phyloP scores from a whole-genome alignment of 2,797 vertebrate species.

The Masticophis lateralis region DNA sequence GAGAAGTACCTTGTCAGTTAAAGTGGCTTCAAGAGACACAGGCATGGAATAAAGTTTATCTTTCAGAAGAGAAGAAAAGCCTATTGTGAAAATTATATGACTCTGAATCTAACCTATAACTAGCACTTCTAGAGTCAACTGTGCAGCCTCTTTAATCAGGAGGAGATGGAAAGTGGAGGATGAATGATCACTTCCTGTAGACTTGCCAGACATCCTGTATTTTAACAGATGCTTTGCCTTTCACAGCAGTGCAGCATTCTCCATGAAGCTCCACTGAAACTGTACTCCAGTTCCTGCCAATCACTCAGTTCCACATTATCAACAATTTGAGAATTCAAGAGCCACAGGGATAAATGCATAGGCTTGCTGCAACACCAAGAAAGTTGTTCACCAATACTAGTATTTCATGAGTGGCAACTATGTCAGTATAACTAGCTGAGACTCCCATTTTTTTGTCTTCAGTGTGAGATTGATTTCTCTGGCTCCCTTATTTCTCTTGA shows the following conservation, averaged over 20 bases:
- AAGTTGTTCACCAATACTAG: not conserved
- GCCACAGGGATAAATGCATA: not conserved
- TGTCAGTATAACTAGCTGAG: not conserved
- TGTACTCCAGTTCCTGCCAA: not conserved
- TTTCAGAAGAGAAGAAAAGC: conserved; percentile 4
- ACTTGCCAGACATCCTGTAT: conserved; percentile 33
- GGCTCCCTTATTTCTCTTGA: not conserved
- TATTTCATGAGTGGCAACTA: not conserved
- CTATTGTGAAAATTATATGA: conserved; percentile 24
- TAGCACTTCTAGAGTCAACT: conserved; percentile 33
- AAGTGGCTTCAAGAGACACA: conserved; percentile 28
- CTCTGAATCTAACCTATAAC: conserved; percentile 20
- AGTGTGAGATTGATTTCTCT: not conserved
- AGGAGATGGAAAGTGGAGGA: conserved; percentile 20
- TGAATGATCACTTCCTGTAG: conserved; percentile 28
- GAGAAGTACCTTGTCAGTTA: not conserved
- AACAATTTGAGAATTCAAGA: not conserved
- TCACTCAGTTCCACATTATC: not conserved
- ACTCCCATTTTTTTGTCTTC: not conserved
- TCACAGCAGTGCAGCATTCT: not conserved
- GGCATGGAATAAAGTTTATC: not conserved
- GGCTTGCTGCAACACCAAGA: not conserved
- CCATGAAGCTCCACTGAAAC: conserved; percentile 7
- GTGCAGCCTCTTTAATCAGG: conserved; percentile 29
- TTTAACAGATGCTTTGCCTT: conserved; percentile 28